These are phyloP conservation scores for Aporrectodea caliginosa DNA, from an alignment of 1,140 invertebrate species.

Conservation along the genomic window DNA sequence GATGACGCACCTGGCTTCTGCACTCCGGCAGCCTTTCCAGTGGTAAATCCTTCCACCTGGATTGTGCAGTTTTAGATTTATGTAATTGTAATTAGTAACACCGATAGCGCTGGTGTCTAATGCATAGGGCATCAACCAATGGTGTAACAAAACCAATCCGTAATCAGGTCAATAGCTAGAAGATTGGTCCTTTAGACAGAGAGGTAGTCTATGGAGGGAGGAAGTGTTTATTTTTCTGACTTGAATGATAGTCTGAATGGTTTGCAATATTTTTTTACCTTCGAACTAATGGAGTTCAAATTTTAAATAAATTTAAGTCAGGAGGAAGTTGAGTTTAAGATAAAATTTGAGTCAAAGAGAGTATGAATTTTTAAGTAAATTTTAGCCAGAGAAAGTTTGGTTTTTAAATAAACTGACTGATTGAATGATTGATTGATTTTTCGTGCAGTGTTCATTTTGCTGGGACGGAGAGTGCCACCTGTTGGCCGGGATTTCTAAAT, in stretches of 20 bases:
- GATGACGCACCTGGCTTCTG: conserved; percentile 44
- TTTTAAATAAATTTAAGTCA: background rate
- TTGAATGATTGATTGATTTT: background rate
- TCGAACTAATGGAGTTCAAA: too few species aligned
- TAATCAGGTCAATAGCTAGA: background rate
- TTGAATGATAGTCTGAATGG: too few species aligned
- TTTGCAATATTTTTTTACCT: too few species aligned
- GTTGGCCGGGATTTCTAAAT: conserved; percentile 56
- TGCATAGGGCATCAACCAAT: too few species aligned
- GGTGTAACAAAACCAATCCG: background rate
- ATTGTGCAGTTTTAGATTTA: background rate
- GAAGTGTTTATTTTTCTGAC: background rate
- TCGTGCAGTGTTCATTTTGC: conserved; percentile 53
- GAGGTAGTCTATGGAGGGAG: background rate
- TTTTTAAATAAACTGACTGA: background rate
- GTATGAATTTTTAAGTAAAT: background rate
- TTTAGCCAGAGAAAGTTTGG: background rate
- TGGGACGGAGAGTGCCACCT: conserved; percentile 55
- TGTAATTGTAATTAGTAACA: background rate
- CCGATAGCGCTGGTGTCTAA: background rate
- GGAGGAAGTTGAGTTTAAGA: background rate
- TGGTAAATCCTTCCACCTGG: conserved; percentile 38
- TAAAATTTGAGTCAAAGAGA: background rate
- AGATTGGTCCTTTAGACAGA: background rate
- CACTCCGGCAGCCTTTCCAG: conserved; percentile 44